phyloP scores from a whole-genome alignment of 1,140 invertebrate species.

The Wiebesia pumilae region DNA sequence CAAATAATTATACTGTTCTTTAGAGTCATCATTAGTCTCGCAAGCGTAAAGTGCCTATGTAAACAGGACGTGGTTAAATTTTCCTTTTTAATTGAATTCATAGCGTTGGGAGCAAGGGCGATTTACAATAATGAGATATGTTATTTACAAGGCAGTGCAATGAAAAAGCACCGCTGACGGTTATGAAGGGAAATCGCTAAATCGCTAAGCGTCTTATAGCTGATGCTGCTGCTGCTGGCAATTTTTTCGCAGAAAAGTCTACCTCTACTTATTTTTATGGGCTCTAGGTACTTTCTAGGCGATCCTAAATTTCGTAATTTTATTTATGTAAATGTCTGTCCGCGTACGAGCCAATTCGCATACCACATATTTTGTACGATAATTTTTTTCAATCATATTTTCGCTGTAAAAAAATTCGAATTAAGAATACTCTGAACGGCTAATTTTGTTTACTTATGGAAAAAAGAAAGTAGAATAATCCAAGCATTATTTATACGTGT shows the following conservation, averaged over 20 bases:
- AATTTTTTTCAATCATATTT: background rate
- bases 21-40: slow-evolving; percentile 1
- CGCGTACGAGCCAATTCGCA: slow-evolving; percentile 4
- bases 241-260: background rate
- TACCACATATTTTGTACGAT: background rate
- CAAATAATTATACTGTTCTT: slow-evolving; percentile 28
- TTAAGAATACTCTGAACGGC: background rate
- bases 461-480: background rate
- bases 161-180: slow-evolving; percentile 57
- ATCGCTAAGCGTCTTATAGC: slow-evolving; percentile 65
- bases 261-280: slow-evolving; percentile 57
- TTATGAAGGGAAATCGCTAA: slow-evolving; percentile 62
- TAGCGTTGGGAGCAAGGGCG: slow-evolving; percentile 55
- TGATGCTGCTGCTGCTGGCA: slow-evolving; percentile 42
- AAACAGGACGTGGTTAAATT: slow-evolving; percentile 17
- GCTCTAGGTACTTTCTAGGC: slow-evolving; percentile 18
- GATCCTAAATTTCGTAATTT: slow-evolving; percentile 40
- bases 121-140: slow-evolving; percentile 65
- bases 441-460: background rate
- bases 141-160: slow-evolving; percentile 62
- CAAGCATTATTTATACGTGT: background rate
- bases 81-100: slow-evolving; percentile 62
- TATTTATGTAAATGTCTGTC: slow-evolving; percentile 48
- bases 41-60: slow-evolving; percentile 32
- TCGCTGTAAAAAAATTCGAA: background rate